Percentiles rank a stretch among this genome's conserved stretches.
These are phyloP conservation scores for Holothuria leucospilota DNA, from an alignment of 53 echinoderm and acorn worm species.

Conservation along the genomic window DNA sequence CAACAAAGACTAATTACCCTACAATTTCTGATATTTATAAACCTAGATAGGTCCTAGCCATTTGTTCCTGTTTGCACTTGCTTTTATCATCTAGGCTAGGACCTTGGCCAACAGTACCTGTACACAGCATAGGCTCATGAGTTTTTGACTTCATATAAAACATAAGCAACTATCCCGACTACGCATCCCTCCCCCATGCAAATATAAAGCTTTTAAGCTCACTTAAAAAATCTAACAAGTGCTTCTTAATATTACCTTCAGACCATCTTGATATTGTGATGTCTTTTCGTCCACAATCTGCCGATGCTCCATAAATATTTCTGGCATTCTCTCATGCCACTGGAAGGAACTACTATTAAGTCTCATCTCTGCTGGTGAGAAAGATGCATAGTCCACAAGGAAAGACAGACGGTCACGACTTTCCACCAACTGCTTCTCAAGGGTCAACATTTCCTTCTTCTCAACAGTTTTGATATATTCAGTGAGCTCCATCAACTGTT, in stretches of 20 bases:
- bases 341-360: conserved; percentile 99
- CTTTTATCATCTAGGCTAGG: too few species aligned
- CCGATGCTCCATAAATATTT: conserved; percentile 93
- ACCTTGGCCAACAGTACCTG: too few species aligned
- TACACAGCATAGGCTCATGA: too few species aligned
- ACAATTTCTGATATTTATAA: too few species aligned
- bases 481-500: conserved; percentile 92
- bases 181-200: too few species aligned
- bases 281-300: conserved; percentile 92
- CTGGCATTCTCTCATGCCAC: conserved; percentile 99
- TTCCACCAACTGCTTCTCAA: conserved; percentile 90
- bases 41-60: too few species aligned
- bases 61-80: too few species aligned
- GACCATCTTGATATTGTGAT: conserved; percentile 89
- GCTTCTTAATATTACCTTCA: conserved; percentile 65
- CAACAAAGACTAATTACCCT: too few species aligned
- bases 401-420: conserved; percentile 92
- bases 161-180: too few species aligned
- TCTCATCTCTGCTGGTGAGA: conserved; percentile 99
- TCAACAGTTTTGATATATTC: conserved; percentile 86
- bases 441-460: conserved; percentile 84
- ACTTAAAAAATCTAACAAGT: too few species aligned
- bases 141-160: too few species aligned
- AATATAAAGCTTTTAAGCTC: too few species aligned
- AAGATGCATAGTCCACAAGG: conserved; percentile 93